These are phyloP conservation scores for Aplidium turbinatum DNA, from an alignment of 23 tunicate species.

Conservation along the genomic window DNA sequence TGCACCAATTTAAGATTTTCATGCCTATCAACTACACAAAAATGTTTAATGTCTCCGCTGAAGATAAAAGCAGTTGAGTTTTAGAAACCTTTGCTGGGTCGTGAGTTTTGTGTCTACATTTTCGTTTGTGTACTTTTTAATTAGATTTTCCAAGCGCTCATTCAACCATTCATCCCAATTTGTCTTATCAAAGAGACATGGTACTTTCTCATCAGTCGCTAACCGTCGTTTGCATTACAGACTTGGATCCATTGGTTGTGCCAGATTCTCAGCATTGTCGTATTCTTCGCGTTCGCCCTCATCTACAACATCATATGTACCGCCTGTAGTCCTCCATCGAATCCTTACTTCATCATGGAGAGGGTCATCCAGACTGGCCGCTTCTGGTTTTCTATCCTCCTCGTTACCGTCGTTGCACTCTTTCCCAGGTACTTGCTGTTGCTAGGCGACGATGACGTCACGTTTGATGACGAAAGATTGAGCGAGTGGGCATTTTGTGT, in stretches of 20 bases:
- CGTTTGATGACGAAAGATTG: too few species aligned
- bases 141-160: background rate
- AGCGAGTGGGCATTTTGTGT: too few species aligned
- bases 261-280: constrained; percentile 75
- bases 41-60: too few species aligned
- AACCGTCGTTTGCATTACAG: constrained; percentile 36
- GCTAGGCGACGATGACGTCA: background rate
- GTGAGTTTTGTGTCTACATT: background rate
- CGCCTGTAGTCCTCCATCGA: constrained; percentile 81
- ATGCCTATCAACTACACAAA: too few species aligned
- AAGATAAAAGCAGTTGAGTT: too few species aligned
- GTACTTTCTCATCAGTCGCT: too few species aligned
- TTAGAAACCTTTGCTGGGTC: background rate
- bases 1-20: background rate
- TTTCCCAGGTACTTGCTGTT: constrained; percentile 92
- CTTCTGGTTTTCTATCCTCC: constrained; percentile 85
- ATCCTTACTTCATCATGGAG: constrained; percentile 89
- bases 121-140: background rate
- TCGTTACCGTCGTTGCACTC: constrained; percentile 72
- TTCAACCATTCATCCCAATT: background rate
- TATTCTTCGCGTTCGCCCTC: constrained; percentile 73
- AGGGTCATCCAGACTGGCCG: constrained; percentile 67
- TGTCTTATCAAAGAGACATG: too few species aligned
- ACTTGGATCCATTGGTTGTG: constrained; percentile 97
- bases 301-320: constrained; percentile 82